Evolutionary conservation across 1,140 invertebrate species (phyloP).

Genomic region (Drosophila willistoni): DNA sequence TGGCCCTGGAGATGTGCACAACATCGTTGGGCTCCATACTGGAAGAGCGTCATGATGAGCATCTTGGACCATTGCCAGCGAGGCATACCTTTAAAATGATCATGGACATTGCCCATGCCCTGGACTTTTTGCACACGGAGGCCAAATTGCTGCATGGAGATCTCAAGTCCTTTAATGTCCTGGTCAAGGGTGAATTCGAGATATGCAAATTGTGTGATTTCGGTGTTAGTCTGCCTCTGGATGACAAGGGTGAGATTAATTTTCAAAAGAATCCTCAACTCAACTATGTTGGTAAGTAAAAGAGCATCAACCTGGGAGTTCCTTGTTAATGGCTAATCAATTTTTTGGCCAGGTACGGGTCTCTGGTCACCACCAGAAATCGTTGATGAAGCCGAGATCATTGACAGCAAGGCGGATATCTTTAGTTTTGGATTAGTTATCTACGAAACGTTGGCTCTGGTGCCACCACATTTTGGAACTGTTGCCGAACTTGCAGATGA

Average conservation of each 20-base stretch:
- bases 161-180: constrained; percentile 92
- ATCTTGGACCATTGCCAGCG: constrained; percentile 85
- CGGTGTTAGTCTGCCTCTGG: constrained; percentile 90
- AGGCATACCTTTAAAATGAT: constrained; percentile 86
- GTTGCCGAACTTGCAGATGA: constrained; percentile 44
- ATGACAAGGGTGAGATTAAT: constrained; percentile 86
- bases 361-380: constrained; percentile 92
- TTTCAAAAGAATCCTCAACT: constrained; percentile 83
- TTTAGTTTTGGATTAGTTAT: constrained; percentile 91
- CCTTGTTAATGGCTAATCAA: neutral
- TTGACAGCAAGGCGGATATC: constrained; percentile 90
- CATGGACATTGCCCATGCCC: constrained; percentile 87
- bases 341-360: constrained; percentile 85
- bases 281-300: constrained; percentile 84
- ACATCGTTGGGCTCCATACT: constrained; percentile 88
- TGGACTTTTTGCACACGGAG: constrained; percentile 91
- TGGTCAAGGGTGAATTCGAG: constrained; percentile 89
- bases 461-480: constrained; percentile 86
- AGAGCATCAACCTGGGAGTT: neutral
- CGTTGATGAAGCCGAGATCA: constrained; percentile 84
- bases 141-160: constrained; percentile 91
- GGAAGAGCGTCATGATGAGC: constrained; percentile 87
- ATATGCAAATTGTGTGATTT: constrained; percentile 93
- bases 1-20: constrained; percentile 89
- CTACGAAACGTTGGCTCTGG: constrained; percentile 92